Evolutionary conservation across 2,888 invertebrate species (phyloP).

Genomic region (Pachydiplax longipennis): DNA sequence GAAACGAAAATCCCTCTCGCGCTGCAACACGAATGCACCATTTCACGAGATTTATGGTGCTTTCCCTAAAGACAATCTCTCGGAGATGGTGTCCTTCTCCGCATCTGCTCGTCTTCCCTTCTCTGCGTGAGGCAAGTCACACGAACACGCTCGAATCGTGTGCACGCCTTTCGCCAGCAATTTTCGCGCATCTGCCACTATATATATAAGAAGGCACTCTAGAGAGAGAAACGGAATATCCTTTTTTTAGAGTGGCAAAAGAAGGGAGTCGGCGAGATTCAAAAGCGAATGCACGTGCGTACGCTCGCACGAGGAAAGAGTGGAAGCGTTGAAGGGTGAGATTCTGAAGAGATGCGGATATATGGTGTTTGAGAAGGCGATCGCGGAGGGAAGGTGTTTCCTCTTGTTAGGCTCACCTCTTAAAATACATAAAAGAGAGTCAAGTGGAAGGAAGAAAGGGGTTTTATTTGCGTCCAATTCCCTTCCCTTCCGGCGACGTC

Average conservation of each 20-base stretch:
- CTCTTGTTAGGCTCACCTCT: too few species aligned
- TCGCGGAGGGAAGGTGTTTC: too few species aligned
- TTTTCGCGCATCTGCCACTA: slow-evolving; percentile 36
- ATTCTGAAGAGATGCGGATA: not conserved
- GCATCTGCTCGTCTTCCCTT: not conserved
- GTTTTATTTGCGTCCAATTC: too few species aligned
- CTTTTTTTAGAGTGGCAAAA: too few species aligned
- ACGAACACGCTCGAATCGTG: not conserved
- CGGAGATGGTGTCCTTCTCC: not conserved
- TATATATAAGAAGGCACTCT: not conserved
- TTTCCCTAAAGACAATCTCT: not conserved
- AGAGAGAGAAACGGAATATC: not conserved
- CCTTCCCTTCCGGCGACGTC: too few species aligned
- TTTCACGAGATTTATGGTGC: not conserved
- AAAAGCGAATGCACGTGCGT: not conserved
- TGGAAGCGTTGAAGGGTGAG: not conserved
- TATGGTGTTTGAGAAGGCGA: too few species aligned
- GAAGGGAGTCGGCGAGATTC: not conserved
- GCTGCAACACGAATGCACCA: not conserved
- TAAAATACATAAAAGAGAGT: too few species aligned
- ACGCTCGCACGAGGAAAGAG: not conserved
- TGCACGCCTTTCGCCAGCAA: not conserved
- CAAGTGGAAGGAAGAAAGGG: too few species aligned
- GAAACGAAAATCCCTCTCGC: too few species aligned
- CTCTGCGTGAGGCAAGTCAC: not conserved